phyloP scores from a whole-genome alignment of 2,113 vertebrate species.

The Chauna torquata region DNA sequence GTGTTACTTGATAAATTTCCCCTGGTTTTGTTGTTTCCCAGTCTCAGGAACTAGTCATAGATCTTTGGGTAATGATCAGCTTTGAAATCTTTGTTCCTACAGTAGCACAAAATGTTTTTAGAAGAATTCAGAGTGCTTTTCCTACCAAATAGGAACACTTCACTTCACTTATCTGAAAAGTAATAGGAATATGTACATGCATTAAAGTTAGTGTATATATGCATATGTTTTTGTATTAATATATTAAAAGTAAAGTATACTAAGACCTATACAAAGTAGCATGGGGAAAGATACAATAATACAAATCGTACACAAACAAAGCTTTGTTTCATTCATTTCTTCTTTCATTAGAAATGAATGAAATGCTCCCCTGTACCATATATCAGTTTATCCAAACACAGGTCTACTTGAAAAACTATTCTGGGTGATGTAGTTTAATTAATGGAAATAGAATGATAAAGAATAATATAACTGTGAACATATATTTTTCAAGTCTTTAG shows the following conservation, averaged over 20 bases:
- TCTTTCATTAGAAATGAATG: not conserved
- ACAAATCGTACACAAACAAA: not conserved
- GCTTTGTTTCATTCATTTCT: not conserved
- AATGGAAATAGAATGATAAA: not conserved
- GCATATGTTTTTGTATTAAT: not conserved
- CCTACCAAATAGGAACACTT: not conserved
- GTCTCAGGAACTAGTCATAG: not conserved
- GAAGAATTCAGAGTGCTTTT: not conserved
- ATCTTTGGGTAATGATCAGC: not conserved
- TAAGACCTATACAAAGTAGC: not conserved
- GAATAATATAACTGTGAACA: not conserved
- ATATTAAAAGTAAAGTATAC: not conserved
- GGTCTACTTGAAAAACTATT: not conserved
- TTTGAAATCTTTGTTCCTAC: not conserved
- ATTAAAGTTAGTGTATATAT: not conserved
- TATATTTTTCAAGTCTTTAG: not conserved
- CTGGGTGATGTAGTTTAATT: not conserved
- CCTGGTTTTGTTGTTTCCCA: not conserved
- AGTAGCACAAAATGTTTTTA: not conserved
- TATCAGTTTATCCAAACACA: not conserved
- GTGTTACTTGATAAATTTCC: not conserved
- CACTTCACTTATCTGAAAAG: not conserved
- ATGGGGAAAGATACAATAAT: not conserved
- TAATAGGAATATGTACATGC: not conserved
- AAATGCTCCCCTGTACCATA: not conserved